Evolutionary conservation across 2,888 invertebrate genomes (phyloP).

Genomic region (Gnatocerus cornutus): DNA sequence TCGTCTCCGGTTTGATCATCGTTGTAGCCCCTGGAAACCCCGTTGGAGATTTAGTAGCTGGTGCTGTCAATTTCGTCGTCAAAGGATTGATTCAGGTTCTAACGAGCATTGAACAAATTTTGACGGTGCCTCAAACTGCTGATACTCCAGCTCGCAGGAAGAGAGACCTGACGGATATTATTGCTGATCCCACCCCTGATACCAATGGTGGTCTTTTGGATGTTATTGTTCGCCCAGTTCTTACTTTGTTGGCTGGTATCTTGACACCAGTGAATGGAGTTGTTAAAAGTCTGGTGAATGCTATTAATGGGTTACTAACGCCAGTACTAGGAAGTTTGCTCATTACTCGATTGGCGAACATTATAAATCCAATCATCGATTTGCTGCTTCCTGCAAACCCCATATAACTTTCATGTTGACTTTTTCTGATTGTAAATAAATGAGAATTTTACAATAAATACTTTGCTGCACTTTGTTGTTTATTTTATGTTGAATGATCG

Average conservation of each 20-base stretch:
- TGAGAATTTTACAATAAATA: too few species aligned
- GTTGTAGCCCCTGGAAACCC: not conserved
- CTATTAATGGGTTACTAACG: not conserved
- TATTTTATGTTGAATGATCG: too few species aligned
- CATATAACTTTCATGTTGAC: not conserved
- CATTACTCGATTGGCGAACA: conserved; percentile 11
- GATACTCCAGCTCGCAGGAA: not conserved
- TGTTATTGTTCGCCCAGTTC: conserved; percentile 14
- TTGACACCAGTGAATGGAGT: conserved; percentile 1
- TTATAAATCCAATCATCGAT: conserved; percentile 14
- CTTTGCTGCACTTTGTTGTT: too few species aligned
- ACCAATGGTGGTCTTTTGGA: not conserved
- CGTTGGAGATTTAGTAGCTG: not conserved
- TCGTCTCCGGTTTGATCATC: not conserved
- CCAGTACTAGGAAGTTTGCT: conserved; percentile 1
- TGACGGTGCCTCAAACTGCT: not conserved
- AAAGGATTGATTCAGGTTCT: not conserved
- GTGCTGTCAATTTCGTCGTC: not conserved
- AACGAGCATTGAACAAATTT: not conserved
- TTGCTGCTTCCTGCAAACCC: conserved; percentile 21
- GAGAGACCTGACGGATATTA: not conserved
- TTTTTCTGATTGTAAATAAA: not conserved
- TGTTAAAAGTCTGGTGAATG: conserved; percentile 5
- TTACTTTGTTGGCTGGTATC: not conserved
- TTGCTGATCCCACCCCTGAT: not conserved